Base-by-base conservation (phyloP, 2,888 invertebrate species). In the Drosophila macrothrix region DNA sequence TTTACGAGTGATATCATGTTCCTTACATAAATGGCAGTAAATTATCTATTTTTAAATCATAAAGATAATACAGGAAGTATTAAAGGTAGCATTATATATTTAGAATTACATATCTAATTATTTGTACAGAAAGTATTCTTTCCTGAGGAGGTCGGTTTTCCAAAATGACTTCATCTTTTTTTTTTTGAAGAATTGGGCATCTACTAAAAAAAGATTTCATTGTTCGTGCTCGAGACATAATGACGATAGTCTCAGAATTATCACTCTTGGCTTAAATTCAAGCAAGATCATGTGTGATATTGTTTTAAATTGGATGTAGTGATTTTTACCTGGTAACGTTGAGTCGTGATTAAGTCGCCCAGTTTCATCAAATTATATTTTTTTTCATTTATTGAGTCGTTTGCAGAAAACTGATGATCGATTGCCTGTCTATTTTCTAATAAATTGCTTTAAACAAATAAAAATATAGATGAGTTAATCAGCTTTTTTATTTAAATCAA, bases 111-210 rank as follows among this genome's bases (percentile, higher is more conserved):
- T 5, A n/a, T 5, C 10, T n/a, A 41, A n/a, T 41, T 10, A n/a
- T 41, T 5, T n/a, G 2, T n/a, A 12, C 4, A 5, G n/a, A 41
- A 41, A 5, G 0, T 5, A 5, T 41, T n/a, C 10, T 41, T n/a
- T 5, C 5, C n/a, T 10, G 5, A 10, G 22, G 5, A 6, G 12
- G 3, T 43, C 22, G 14, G 6, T 6, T 43, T 43, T 6, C 43
- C 12, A 22, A 43, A 43, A 22, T 43, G 12, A 3, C 4, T 39
- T n/a, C 7, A 9, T 39, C 19, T 19, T 9, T 0, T 9, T 0
- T 19, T 39, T 39, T 39, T 19, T 39, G 5, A 39, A 19, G 4
- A 19, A n/a, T 39, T 19, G 0, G 1, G 4, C 19, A 39, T 41
- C n/a, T 41, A 39, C 22, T 22, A 43, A 43, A 43, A 22, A 12